These are phyloP conservation scores for Deilephila elpenor DNA, from an alignment of 2,888 invertebrate genomes.

Conservation along the genomic window DNA sequence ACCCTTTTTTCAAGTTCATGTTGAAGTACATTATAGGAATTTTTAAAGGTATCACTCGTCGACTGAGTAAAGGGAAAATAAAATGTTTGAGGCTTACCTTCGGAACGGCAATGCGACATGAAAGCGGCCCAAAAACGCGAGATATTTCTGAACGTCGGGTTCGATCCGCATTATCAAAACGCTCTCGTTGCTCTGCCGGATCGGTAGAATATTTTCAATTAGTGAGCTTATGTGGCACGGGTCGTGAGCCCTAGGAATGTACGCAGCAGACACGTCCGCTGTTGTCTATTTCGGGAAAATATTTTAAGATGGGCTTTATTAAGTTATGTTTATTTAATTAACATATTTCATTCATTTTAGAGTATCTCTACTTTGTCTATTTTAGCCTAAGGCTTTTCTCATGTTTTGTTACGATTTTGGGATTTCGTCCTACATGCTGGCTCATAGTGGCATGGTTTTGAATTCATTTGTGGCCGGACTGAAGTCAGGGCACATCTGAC, in stretches of 20 bases:
- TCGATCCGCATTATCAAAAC: conserved; percentile 25
- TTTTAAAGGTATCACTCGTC: neutral
- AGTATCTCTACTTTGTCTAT: too few species aligned
- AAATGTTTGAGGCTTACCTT: conserved; percentile 9
- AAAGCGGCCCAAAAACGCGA: conserved; percentile 19
- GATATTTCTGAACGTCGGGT: conserved; percentile 10
- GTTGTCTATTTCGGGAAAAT: neutral
- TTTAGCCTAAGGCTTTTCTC: too few species aligned
- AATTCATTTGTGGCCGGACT: too few species aligned
- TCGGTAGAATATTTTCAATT: conserved; percentile 9
- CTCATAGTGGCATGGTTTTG: too few species aligned
- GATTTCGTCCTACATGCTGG: too few species aligned
- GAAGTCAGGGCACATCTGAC: too few species aligned
- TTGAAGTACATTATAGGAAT: neutral
- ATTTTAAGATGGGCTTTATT: neutral
- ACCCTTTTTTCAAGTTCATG: neutral
- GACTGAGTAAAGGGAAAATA: neutral
- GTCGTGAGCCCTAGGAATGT: neutral
- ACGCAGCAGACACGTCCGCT: neutral
- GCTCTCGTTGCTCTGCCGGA: neutral
- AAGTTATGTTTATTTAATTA: neutral
- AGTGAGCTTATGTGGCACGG: neutral
- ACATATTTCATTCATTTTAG: neutral
- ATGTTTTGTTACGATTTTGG: too few species aligned
- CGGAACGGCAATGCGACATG: conserved; percentile 1